Evolutionary conservation across 2,888 invertebrate species (phyloP).

Genomic region (Tenthredo distinguenda): DNA sequence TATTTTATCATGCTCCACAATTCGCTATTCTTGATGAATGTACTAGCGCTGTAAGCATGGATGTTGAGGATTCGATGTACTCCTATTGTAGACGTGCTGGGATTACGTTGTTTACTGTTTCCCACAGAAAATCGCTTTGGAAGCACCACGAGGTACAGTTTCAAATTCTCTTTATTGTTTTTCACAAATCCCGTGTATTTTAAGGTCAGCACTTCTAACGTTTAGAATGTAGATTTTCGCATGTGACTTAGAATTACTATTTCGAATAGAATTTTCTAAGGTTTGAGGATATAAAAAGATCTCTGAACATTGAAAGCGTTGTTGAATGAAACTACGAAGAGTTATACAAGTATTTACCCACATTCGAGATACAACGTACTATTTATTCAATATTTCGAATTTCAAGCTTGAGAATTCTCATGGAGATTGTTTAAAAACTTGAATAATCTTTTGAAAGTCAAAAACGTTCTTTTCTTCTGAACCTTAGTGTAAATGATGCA

Average conservation of each 20-base stretch:
- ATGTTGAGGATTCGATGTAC: conserved; percentile 99
- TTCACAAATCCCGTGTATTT: background rate
- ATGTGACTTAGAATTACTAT: background rate
- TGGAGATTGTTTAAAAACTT: too few relatives aligned
- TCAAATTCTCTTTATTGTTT: background rate
- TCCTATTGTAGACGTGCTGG: conserved; percentile 91
- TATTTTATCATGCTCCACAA: conserved; percentile 98
- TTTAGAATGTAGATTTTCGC: background rate
- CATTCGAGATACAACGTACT: background rate
- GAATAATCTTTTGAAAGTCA: too few relatives aligned
- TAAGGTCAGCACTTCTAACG: background rate
- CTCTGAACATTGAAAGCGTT: background rate
- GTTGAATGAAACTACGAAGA: background rate
- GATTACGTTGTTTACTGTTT: conserved; percentile 98
- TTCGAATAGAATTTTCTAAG: background rate
- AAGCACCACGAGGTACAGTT: conserved; percentile 91
- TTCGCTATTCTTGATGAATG: conserved; percentile 99
- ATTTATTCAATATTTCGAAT: too few relatives aligned
- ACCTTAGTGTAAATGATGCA: background rate
- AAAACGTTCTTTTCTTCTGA: background rate
- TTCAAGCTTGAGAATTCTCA: too few relatives aligned
- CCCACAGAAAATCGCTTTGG: conserved; percentile 98
- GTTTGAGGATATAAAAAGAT: background rate
- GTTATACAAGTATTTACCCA: background rate
- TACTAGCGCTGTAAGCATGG: conserved; percentile 98